Base-by-base conservation (phyloP, 2,888 invertebrate species). In the Plagiodera versicolora region DNA sequence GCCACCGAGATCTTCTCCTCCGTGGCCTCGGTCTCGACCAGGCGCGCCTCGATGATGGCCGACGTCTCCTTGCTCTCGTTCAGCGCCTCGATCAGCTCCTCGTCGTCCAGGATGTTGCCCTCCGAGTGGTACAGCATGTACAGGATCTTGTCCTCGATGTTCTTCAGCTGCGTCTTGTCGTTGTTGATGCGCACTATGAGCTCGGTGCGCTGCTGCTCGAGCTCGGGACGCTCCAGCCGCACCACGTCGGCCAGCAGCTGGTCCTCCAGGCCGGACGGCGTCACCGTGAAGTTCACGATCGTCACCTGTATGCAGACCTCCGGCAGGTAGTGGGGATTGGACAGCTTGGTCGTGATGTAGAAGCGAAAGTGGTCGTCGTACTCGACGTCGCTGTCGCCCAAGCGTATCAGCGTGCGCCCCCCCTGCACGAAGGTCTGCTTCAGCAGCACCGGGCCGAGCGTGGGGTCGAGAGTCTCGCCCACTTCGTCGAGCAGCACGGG, bases 1-100 rank as follows among this genome's bases (percentile, higher is more conserved):
- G 94, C 93, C 0, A 90, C 86, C 0, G 93, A 91, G 70, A 94
- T 92, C 66, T 89, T 89, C 53, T 90, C 87, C 79, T 95, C 95
- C 0, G 95, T 94, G 18, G 92, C 89, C 79, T 93, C 92, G 0
- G 94, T 90, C 75, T 95, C 92, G 65, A 89, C 86, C 49, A 96
- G 83, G 55, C 95, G 88, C n/a, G 93, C 89, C 58, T 89, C 91
- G 69, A 96, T 95, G 61, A 95, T 91, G 68, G 92, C 89, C 0
- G 95, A 94, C 0, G 95, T 93, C 86, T 94, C 92, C 89, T 94
- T 94, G 75, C 93, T 92, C 73, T 93, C 91, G 78, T 94, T 93
- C 10, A 95, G 83, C 0, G 95, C 92, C 75, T 95, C 91, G 59
- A 96, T 94, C 16, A 96, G 86, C 72, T 92, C 93, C 76, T 96